These are phyloP conservation scores for Origma solitaria DNA, from an alignment of 2,113 vertebrate species.

Conservation along the genomic window DNA sequence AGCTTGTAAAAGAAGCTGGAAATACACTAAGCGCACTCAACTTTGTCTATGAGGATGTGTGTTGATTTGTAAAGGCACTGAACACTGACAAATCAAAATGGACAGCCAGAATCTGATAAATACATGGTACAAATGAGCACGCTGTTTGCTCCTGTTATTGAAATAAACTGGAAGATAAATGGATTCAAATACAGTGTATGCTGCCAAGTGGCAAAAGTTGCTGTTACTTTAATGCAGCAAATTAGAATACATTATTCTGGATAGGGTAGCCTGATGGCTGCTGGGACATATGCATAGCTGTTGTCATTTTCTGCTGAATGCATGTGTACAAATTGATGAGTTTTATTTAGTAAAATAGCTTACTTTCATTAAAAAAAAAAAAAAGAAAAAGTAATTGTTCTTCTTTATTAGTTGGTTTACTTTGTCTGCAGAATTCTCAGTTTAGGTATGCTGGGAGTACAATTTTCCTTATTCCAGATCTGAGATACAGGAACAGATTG, in stretches of 20 bases:
- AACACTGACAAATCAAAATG: not conserved
- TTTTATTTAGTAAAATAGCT: not conserved
- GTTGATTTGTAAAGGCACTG: not conserved
- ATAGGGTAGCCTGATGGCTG: not conserved
- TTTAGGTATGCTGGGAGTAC: not conserved
- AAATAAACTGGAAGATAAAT: not conserved
- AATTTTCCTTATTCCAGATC: not conserved
- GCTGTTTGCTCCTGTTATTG: not conserved
- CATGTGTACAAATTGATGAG: not conserved
- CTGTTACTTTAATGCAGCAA: not conserved
- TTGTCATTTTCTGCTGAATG: not conserved
- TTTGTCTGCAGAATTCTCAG: not conserved
- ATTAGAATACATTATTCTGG: not conserved
- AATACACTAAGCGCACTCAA: not conserved
- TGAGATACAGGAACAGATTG: not conserved
- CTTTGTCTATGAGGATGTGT: not conserved
- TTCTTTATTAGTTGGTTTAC: not conserved
- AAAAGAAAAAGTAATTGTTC: rapidly evolving
- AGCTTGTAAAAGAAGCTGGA: not conserved
- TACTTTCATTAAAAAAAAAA: not conserved
- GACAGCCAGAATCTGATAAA: not conserved
- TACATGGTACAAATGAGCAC: not conserved
- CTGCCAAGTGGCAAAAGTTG: not conserved
- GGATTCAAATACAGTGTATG: not conserved
- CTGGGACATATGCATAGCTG: not conserved